Conservation (phyloP, 2,888 invertebrate species). For the Morpho achilles region DNA sequence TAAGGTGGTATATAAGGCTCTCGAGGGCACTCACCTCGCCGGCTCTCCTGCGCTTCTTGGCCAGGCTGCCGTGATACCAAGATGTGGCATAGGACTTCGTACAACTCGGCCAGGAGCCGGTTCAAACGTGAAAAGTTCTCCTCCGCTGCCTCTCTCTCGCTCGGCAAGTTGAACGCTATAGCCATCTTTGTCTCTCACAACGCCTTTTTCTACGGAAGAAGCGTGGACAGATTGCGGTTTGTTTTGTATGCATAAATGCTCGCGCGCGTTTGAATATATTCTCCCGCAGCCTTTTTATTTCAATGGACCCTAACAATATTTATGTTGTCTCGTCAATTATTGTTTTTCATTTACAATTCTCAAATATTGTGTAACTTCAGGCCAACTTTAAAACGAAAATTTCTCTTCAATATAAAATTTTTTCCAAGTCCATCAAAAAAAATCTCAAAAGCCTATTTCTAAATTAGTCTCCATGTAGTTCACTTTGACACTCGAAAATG, state of each 20-base stretch:
- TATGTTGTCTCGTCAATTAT: too few relatives aligned
- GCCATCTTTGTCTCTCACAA: conserved; percentile 72
- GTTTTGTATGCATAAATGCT: conserved; percentile 72
- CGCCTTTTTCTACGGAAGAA: conserved; percentile 68
- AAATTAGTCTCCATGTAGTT: conserved; percentile 38
- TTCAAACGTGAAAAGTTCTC: conserved; percentile 79
- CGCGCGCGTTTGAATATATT: conserved; percentile 43
- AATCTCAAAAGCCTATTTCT: conserved; percentile 31
- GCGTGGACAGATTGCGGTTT: conserved; percentile 64
- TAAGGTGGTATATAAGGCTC: conserved; percentile 74
- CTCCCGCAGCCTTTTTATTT: conserved; percentile 29
- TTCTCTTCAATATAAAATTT: conserved; percentile 18
- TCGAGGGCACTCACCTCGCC: conserved; percentile 77
- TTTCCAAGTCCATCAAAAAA: conserved; percentile 35
- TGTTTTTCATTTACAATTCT: too few relatives aligned
- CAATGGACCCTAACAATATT: conserved; percentile 3
- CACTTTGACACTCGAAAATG: conserved; percentile 53
- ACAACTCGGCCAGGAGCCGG: conserved; percentile 76
- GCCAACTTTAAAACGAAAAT: conserved; percentile 3
- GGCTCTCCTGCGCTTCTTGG: conserved; percentile 66
- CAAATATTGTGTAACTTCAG: conserved; percentile 6
- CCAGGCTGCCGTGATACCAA: conserved; percentile 74
- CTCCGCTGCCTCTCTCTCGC: conserved; percentile 76
- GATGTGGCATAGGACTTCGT: conserved; percentile 78
- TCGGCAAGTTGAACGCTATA: conserved; percentile 78